Base-by-base conservation (phyloP, 2,797 vertebrate genomes). In the Acanthornis magna region DNA sequence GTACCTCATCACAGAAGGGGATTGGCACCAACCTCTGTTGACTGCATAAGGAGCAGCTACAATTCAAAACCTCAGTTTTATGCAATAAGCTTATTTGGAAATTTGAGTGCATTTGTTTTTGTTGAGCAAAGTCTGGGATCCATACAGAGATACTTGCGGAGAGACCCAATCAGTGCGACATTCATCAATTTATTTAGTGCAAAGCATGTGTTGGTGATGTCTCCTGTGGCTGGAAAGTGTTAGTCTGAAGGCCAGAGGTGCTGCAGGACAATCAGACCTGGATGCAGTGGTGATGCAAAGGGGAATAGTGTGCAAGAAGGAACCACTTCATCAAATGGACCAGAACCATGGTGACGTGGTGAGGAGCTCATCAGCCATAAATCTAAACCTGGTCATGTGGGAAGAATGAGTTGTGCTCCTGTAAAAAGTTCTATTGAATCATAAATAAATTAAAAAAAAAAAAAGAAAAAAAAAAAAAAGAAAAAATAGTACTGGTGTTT, bases 281-380 rank as follows among this genome's bases (percentile, higher is more conserved):
- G 29, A 57, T 36, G 53, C 14, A 43, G 20, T 1, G 38, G 19
- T 7, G 30, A 19, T 57, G 40, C 19, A 68, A 83, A 77, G 9
- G 32, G 34, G 8, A 88, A 5, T 2, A 26, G 20, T 8, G 30
- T n/a, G 34, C 27, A 55, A 67, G 68, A 83, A 66, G 21, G 36
- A 63, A 20, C n/a, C 34, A 42, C 15, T 67, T 50, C n/a, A n/a
- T 70, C n/a, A 20, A 42, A 43, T 3, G 8, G 32, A 63, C 9
- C 38, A 77, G 26, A 70, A 67, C 6, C 6, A 58, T 0, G 0
- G 8, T 13, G 43, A n/a, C 34, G 18, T 47, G 11, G 4, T 36
- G 13, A 67, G 27, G 11, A 30, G n/a, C 23, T 85, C 10, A 51
- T 48, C n/a, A 42, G 13, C 77, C 50, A 38, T 22, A 82, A 74